Conservation (phyloP, 2,797 vertebrate genomes). For the Etheostoma nigrum region DNA sequence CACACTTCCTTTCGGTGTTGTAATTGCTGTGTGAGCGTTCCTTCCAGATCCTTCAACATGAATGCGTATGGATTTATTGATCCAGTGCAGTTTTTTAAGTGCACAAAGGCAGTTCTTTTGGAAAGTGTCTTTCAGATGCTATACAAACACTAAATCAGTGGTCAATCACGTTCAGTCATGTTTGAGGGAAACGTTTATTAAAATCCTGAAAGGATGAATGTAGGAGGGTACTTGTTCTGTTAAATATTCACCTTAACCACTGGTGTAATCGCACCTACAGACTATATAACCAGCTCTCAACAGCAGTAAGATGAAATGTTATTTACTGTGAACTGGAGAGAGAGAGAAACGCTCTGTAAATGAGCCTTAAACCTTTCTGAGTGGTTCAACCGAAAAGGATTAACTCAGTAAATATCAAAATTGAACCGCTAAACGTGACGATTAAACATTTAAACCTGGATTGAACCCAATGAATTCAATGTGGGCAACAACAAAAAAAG, state of each 20-base stretch:
- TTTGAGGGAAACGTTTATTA: constrained; percentile 30
- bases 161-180: constrained; percentile 9
- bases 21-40: constrained; percentile 66
- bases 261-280: background rate
- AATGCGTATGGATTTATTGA: constrained; percentile 72
- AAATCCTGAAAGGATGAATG: background rate
- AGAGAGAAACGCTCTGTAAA: background rate
- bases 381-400: constrained; percentile 6
- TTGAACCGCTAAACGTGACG: background rate
- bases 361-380: constrained; percentile 10
- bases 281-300: background rate
- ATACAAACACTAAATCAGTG: constrained; percentile 21
- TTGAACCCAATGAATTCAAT: background rate
- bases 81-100: constrained; percentile 53
- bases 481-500: no score
- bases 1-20: constrained; percentile 46
- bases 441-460: background rate
- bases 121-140: constrained; percentile 15
- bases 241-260: background rate
- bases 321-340: background rate
- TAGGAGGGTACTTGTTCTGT: background rate
- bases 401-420: constrained; percentile 26
- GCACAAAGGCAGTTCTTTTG: constrained; percentile 51
- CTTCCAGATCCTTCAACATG: constrained; percentile 56
- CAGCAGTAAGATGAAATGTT: background rate